These are phyloP conservation scores for Nanger granti DNA, from an alignment of 2,113 vertebrate species.

Conservation along the genomic window DNA sequence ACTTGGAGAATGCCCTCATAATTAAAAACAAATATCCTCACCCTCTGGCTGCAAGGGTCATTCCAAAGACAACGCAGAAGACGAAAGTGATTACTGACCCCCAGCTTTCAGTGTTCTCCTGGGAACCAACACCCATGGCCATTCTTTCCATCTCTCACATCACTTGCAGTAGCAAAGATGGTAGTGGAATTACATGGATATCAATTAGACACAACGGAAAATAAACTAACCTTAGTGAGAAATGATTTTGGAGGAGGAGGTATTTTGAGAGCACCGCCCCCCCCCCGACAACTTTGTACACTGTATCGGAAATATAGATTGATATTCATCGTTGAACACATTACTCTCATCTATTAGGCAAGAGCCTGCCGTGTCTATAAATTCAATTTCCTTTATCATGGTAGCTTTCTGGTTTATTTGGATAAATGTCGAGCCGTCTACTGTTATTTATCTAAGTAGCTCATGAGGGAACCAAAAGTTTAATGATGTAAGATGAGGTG, in stretches of 20 bases:
- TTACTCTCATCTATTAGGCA: constrained; percentile 55
- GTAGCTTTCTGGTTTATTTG: constrained; percentile 65
- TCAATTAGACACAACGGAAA: constrained; percentile 27
- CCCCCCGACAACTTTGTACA: background rate
- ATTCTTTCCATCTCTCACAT: constrained; percentile 26
- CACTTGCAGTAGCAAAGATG: background rate
- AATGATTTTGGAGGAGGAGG: constrained; percentile 16
- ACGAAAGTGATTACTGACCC: background rate
- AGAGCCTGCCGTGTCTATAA: constrained; percentile 46
- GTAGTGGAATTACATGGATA: constrained; percentile 23
- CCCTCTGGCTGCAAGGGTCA: background rate
- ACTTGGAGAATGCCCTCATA: background rate
- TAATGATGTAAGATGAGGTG: constrained; percentile 46
- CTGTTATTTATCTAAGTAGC: constrained; percentile 53
- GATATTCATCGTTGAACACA: constrained; percentile 42
- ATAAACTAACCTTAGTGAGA: constrained; percentile 23
- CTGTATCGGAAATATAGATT: constrained; percentile 45
- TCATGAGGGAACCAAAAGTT: constrained; percentile 48
- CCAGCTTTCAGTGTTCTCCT: background rate
- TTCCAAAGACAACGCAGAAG: background rate
- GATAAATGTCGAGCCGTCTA: constrained; percentile 62
- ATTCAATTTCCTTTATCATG: constrained; percentile 54
- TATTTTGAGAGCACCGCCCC: background rate
- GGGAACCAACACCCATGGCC: background rate
- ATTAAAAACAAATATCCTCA: background rate